These are phyloP conservation scores for Drosophila hamatofila DNA, from an alignment of 2,888 invertebrate species.

Conservation along the genomic window DNA sequence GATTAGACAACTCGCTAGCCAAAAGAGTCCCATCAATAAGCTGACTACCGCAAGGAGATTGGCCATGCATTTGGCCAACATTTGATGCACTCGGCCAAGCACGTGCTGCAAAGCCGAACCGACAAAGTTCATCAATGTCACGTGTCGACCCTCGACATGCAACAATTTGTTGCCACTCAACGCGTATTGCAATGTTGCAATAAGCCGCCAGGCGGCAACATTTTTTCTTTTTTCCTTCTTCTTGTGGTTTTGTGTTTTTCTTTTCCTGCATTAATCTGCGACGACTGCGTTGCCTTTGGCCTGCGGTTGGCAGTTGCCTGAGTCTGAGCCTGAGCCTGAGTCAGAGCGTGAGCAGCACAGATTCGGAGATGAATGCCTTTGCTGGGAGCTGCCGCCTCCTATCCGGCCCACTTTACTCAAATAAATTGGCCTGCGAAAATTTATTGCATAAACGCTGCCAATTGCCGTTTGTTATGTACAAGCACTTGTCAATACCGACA, in stretches of 20 bases:
- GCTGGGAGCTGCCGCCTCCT: constrained; percentile 47
- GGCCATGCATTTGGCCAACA: constrained; percentile 39
- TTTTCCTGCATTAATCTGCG: constrained; percentile 71
- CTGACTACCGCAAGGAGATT: constrained; percentile 42
- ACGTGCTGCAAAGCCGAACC: constrained; percentile 32
- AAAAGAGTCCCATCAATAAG: constrained; percentile 61
- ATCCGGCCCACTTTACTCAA: constrained; percentile 63
- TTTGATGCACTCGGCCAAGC: constrained; percentile 20
- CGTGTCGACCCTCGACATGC: constrained; percentile 55
- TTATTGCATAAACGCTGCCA: constrained; percentile 74
- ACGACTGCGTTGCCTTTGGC: constrained; percentile 62
- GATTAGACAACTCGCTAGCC: constrained; percentile 69
- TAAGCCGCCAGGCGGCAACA: constrained; percentile 55
- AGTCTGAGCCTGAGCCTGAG: background rate
- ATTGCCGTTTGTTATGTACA: constrained; percentile 63
- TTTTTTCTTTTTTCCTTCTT: background rate
- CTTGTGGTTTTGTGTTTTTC: constrained; percentile 9
- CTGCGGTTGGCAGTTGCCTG: constrained; percentile 42
- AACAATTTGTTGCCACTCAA: constrained; percentile 72
- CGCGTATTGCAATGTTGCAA: constrained; percentile 56
- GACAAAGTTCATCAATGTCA: constrained; percentile 78
- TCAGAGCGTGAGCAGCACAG: constrained; percentile 9
- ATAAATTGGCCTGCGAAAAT: constrained; percentile 75
- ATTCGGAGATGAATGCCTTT: constrained; percentile 38
- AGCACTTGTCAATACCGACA: constrained; percentile 12